phyloP scores from a whole-genome alignment of 2,113 vertebrate genomes.

The Pycnonotus jocosus region DNA sequence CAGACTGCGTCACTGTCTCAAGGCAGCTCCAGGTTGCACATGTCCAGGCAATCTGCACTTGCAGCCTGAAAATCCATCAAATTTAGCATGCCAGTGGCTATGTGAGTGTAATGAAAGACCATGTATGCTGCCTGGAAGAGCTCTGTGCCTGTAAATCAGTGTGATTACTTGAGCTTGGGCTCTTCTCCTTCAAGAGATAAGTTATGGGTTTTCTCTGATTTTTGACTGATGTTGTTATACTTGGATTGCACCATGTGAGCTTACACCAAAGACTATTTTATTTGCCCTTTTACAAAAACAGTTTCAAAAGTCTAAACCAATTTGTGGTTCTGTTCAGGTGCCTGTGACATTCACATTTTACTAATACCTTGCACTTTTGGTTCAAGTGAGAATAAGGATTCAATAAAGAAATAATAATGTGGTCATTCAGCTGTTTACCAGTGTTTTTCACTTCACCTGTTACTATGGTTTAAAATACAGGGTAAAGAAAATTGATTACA shows the following conservation, averaged over 20 bases:
- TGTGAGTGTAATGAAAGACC: not conserved
- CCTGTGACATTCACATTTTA: not conserved
- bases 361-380: not conserved
- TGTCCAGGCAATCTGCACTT: not conserved
- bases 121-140: fast-evolving
- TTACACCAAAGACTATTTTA: not conserved
- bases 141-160: fast-evolving
- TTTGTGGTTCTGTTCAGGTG: not conserved
- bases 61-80: not conserved
- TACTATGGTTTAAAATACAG: not conserved
- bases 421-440: not conserved
- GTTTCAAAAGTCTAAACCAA: not conserved
- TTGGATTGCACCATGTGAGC: not conserved
- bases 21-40: not conserved
- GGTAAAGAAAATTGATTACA: not conserved
- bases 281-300: not conserved
- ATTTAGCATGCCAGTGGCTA: not conserved
- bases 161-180: not conserved
- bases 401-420: not conserved
- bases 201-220: not conserved
- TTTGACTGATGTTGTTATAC: not conserved
- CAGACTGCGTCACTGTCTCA: not conserved
- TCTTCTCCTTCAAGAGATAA: not conserved
- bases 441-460: not conserved
- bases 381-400: not conserved